Evolutionary conservation across 2,113 vertebrate species (phyloP), one percentile per base, ranked within the genome.

Genomic region (Canis aureus): DNA sequence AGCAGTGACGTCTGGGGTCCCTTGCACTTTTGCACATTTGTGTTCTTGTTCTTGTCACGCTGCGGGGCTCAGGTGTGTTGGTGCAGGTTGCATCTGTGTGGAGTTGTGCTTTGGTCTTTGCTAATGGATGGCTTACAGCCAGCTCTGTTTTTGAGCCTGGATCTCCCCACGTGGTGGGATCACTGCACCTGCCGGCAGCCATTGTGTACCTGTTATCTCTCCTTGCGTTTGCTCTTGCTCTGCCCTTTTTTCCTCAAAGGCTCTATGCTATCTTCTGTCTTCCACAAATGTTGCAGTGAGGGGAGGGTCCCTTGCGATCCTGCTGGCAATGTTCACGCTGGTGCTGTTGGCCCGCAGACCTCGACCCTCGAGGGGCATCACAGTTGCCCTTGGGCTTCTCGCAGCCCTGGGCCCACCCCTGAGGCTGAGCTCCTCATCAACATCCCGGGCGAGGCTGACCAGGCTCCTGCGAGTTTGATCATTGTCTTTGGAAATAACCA

Each of bases 1-100:
- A 1, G 20, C 53, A 1, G 57, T 2, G n/a, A 0, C 5, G 7
- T 3, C 23, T 8, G 43, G 76, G 2, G 1, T 11, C n/a, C 1
- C 25, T 2, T 2, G 4, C 7, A 19, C 32, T 66, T 78, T 4
- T 20, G 53, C 11, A 16, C 0, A 8, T 1, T 4, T 7, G 19
- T 43, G 43, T 43, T 43, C 43, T 43, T 13, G 60, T 35, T 1
- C 25, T 55, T 0, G 49, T 4, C 13, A 2, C 1, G 0, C n/a
- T 11, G 17, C 82, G 0, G n/a, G 35, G 11, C 73, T 27, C 57
- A 6, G 62, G 22, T 1, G 10, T 5, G 1, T 43, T 43, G 22
- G 3, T 6, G 4, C 35, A 0, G 20, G 1, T 17, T 23, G 12
- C 29, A 12, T 25, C 2, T 35, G 20, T 8, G 35, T 3, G 19